A percentile compares a stretch with the other conserved stretches of the same genome.
Conservation (phyloP, 2,113 vertebrate species). For the Lonchura striata region DNA sequence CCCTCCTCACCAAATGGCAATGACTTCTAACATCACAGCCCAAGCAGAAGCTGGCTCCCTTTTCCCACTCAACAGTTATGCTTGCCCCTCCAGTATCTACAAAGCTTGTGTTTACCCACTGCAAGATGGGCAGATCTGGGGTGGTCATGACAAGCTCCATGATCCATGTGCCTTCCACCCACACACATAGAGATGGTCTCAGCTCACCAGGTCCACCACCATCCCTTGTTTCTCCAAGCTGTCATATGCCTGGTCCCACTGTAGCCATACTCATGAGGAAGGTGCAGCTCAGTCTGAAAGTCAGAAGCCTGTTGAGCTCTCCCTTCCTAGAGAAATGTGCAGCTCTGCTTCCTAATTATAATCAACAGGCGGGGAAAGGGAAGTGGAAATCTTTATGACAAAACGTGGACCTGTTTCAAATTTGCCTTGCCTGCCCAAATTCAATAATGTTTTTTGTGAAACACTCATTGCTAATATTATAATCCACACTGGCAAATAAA, state of each 20-base stretch:
- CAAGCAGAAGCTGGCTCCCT: not conserved
- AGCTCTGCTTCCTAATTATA: not conserved
- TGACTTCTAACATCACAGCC: accelerated
- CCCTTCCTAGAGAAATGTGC: not conserved
- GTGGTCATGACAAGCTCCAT: not conserved
- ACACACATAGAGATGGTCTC: not conserved
- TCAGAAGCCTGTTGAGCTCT: not conserved
- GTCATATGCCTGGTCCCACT: not conserved
- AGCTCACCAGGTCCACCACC: not conserved
- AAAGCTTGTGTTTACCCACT: not conserved
- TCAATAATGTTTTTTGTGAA: not conserved
- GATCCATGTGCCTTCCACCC: not conserved
- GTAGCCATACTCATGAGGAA: not conserved
- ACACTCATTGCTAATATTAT: constrained; percentile 4
- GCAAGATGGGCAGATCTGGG: not conserved
- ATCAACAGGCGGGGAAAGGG: not conserved
- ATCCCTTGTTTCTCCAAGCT: not conserved
- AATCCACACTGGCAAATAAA: constrained; percentile 13
- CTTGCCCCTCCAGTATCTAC: not conserved
- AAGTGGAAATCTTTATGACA: not conserved
- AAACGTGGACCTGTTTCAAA: not conserved
- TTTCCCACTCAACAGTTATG: not conserved
- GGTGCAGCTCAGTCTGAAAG: accelerated
- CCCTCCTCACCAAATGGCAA: not conserved
- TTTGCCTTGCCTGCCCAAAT: not conserved